phyloP scores from a whole-genome alignment of 2,888 invertebrate genomes.

The Pteria penguin region DNA sequence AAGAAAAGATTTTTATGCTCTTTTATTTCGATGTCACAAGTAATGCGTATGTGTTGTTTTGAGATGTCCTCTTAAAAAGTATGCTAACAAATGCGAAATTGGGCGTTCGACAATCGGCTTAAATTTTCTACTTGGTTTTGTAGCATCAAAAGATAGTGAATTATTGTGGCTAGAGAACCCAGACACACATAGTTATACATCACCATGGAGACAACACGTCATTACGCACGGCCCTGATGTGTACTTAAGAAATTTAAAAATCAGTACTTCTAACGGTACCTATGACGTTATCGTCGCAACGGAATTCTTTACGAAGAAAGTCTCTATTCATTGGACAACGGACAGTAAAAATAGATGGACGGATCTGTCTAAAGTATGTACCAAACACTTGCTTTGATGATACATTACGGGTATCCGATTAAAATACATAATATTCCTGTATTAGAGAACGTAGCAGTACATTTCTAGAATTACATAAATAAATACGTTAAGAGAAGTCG shows the following conservation, averaged over 20 bases:
- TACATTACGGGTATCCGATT: too few species aligned
- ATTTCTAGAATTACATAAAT: too few species aligned
- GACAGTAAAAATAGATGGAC: constrained; percentile 53
- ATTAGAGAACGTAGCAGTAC: too few species aligned
- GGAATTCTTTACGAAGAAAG: constrained; percentile 61
- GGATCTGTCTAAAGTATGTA: constrained; percentile 49
- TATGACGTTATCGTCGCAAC: constrained; percentile 58
- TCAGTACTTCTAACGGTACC: constrained; percentile 49
- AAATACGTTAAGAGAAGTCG: too few species aligned
- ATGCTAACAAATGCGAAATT: too few species aligned
- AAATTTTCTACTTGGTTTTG: constrained; percentile 11
- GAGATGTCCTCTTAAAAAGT: too few species aligned
- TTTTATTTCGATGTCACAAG: too few species aligned
- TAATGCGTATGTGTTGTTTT: too few species aligned
- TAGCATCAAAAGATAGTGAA: constrained; percentile 50
- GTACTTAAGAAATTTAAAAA: constrained; percentile 47
- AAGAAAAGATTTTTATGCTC: too few species aligned
- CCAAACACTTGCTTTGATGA: too few species aligned
- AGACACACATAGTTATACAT: constrained; percentile 32
- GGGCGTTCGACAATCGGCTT: too few species aligned
- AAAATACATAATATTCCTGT: too few species aligned
- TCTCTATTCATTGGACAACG: constrained; percentile 65
- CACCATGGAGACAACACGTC: constrained; percentile 60
- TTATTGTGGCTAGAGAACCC: constrained; percentile 68
- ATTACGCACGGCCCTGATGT: constrained; percentile 61